Conservation (phyloP, 2,113 vertebrate genomes). For the Puffinus mauretanicus region DNA sequence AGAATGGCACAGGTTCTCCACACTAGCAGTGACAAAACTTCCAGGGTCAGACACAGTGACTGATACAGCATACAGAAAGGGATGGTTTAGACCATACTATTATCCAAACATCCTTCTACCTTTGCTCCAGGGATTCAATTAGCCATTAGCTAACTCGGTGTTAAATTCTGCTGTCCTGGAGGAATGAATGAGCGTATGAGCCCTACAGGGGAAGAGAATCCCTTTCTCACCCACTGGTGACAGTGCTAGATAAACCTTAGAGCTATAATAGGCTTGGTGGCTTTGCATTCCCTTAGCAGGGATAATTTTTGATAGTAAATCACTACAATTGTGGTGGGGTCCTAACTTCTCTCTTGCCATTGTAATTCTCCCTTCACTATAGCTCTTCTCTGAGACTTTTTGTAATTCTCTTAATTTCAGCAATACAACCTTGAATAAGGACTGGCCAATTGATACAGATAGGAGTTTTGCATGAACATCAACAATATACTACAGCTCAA, state of each 20-base stretch:
- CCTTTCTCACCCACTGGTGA: neutral
- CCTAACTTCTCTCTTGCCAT: neutral
- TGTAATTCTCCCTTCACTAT: neutral
- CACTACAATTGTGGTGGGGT: neutral
- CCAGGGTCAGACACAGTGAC: neutral
- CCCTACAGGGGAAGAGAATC: neutral
- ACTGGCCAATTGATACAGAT: neutral
- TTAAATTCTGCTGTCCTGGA: neutral
- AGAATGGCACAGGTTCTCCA: neutral
- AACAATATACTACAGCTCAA: neutral
- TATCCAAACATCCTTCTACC: neutral
- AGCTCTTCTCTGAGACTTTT: neutral
- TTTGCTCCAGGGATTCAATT: neutral
- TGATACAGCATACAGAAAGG: neutral
- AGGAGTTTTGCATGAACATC: neutral
- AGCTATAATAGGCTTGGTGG: neutral
- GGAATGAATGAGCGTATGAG: neutral
- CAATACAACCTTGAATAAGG: neutral
- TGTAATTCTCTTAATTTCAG: neutral
- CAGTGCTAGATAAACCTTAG: neutral
- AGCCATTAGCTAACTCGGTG: neutral
- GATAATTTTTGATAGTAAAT: neutral
- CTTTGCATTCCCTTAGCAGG: neutral
- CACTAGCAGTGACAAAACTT: neutral
- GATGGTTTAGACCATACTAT: neutral